Evolutionary conservation across 2,797 vertebrate species (phyloP).

Genomic region (Sebastes reedi): DNA sequence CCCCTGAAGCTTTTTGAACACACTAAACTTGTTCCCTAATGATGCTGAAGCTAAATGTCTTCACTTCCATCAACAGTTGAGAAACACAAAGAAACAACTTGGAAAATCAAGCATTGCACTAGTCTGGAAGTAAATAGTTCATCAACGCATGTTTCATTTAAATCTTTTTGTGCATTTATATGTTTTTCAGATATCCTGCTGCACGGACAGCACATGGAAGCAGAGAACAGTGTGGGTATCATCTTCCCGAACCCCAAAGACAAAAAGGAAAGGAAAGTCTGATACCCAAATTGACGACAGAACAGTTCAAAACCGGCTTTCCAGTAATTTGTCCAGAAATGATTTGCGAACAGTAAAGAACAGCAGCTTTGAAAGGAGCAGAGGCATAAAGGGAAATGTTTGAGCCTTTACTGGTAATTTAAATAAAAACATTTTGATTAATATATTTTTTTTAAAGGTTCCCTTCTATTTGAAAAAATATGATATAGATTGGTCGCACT

Average conservation of each 20-base stretch:
- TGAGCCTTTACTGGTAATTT: background rate
- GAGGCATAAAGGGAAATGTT: background rate
- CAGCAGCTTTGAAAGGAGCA: background rate
- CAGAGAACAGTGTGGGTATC: background rate
- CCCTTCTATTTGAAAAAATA: background rate
- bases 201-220: too few relatives aligned
- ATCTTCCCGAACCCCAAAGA: background rate
- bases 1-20: background rate
- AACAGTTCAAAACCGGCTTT: background rate
- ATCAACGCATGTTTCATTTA: background rate
- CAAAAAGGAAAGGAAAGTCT: background rate
- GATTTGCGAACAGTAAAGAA: background rate
- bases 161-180: background rate
- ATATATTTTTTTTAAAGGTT: background rate
- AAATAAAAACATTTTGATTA: background rate
- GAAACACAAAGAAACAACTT: background rate
- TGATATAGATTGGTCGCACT: background rate
- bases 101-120: background rate
- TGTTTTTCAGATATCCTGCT: background rate
- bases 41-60: background rate
- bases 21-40: background rate
- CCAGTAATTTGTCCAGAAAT: too few relatives aligned
- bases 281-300: background rate
- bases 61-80: background rate
- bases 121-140: background rate